phyloP scores from a whole-genome alignment of 2,797 vertebrate species.

The Masticophis lateralis region DNA sequence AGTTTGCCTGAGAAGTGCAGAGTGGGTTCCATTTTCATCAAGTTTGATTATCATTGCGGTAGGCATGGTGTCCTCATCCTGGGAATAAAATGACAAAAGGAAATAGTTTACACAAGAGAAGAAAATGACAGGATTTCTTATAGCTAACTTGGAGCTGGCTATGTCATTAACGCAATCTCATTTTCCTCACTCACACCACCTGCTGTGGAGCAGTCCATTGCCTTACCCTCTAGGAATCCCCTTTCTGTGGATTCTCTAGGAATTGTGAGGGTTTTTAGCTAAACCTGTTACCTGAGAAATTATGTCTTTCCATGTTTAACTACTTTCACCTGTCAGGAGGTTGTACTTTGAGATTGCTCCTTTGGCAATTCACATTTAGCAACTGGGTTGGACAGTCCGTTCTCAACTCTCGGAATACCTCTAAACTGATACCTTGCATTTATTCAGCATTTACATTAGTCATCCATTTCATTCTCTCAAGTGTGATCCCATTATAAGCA shows the following conservation, averaged over 20 bases:
- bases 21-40: background rate
- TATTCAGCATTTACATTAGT: background rate
- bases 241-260: background rate
- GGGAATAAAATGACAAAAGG: constrained; percentile 14
- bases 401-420: background rate
- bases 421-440: background rate
- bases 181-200: background rate
- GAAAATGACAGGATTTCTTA: background rate
- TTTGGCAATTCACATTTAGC: background rate
- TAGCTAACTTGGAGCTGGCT: background rate
- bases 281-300: background rate
- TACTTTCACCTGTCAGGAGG: background rate
- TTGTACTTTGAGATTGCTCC: background rate
- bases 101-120: background rate
- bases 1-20: rapidly evolving
- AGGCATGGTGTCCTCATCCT: constrained; percentile 34
- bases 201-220: background rate
- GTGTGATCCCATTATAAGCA: background rate
- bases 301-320: background rate
- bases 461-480: background rate
- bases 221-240: background rate
- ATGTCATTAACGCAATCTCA: background rate
- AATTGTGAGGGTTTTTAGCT: background rate
- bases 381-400: background rate
- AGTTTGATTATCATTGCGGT: constrained; percentile 1